Evolutionary conservation across 2,113 vertebrate species (phyloP).

Genomic region (Tachysurus fulvidraco): DNA sequence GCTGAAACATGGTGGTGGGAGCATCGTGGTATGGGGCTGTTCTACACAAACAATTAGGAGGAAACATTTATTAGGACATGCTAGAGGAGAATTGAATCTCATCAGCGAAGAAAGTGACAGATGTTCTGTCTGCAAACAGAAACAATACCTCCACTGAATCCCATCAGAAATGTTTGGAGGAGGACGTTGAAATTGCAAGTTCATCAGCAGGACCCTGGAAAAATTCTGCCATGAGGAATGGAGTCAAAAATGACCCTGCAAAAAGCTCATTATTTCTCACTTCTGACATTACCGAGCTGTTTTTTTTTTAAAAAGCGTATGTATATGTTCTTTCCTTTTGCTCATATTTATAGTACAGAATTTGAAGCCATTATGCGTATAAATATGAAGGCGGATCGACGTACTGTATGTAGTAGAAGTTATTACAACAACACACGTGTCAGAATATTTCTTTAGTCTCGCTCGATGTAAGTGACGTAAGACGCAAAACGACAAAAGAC

Average conservation of each 20-base stretch:
- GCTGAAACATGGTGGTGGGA: not conserved
- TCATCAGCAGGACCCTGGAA: not conserved
- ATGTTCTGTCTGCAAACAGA: not conserved
- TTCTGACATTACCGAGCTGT: not conserved
- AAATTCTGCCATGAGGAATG: not conserved
- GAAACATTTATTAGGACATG: not conserved
- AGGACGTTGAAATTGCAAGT: not conserved
- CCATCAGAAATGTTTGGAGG: not conserved
- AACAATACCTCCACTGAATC: not conserved
- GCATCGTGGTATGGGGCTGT: not conserved
- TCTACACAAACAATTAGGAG: not conserved
- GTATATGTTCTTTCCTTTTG: not conserved
- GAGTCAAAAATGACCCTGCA: not conserved
- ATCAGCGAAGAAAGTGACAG: too few species aligned
- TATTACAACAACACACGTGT: not conserved
- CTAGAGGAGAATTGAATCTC: not conserved
- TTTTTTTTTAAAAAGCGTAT: not conserved
- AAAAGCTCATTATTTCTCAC: not conserved
- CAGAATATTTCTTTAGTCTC: not conserved
- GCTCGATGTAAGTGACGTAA: too few species aligned
- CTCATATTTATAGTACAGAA: not conserved
- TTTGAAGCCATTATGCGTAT: not conserved
- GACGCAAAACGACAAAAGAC: too few species aligned
- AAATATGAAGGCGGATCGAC: not conserved
- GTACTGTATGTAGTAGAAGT: not conserved